These are phyloP conservation scores for Chrysocyon brachyurus DNA, from an alignment of 2,797 vertebrate species.

Conservation along the genomic window DNA sequence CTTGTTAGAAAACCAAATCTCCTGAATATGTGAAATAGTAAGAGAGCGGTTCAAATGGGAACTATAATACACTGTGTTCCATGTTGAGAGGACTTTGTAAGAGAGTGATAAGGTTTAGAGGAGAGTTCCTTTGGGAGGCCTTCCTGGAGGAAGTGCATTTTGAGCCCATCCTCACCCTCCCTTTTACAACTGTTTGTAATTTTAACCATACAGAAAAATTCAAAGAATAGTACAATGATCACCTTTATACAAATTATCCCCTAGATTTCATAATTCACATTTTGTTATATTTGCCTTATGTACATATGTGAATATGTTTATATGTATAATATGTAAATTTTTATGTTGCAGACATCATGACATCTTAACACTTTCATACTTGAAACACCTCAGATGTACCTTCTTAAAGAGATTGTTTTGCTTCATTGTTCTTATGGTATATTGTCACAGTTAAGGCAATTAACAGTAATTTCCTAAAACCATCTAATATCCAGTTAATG, in stretches of 20 bases:
- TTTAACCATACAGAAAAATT: slow-evolving; percentile 53
- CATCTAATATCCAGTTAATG: slow-evolving; percentile 33
- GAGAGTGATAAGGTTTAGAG: not conserved
- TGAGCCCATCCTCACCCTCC: not conserved
- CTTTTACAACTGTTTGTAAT: not conserved
- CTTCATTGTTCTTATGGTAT: slow-evolving; percentile 13
- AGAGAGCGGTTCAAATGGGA: not conserved
- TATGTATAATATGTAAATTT: not conserved
- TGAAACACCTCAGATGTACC: slow-evolving; percentile 32
- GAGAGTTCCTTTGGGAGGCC: not conserved
- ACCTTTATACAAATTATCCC: not conserved
- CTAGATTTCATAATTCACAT: not conserved
- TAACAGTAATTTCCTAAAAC: not conserved
- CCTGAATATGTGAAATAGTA: slow-evolving; percentile 41
- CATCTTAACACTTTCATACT: not conserved
- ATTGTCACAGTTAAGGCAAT: slow-evolving; percentile 14
- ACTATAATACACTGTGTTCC: not conserved
- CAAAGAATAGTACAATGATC: not conserved
- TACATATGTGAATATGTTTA: not conserved
- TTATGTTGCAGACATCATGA: slow-evolving; percentile 19
- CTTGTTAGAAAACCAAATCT: slow-evolving; percentile 26
- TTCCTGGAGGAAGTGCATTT: slow-evolving; percentile 45
- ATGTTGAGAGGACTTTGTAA: not conserved
- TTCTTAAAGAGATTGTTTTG: slow-evolving; percentile 55
- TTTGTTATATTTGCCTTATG: slow-evolving; percentile 35